phyloP scores from a whole-genome alignment of 2,113 vertebrate genomes.

The Xenopus tropicalis region DNA sequence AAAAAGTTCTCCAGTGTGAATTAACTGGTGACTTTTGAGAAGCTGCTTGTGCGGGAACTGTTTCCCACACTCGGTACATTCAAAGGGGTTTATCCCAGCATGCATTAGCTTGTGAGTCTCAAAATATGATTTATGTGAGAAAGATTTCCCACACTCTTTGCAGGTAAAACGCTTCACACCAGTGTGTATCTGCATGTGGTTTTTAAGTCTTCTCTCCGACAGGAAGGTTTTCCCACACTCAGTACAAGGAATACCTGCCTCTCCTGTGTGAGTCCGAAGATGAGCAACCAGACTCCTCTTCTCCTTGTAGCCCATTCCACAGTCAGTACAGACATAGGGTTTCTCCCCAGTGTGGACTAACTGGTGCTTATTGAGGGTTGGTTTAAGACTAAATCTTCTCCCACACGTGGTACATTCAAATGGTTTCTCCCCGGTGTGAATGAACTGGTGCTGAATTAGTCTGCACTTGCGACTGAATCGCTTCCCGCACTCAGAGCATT shows the following conservation, averaged over 20 bases:
- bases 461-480: slow-evolving; percentile 66
- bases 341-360: slow-evolving; percentile 55
- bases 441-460: slow-evolving; percentile 66
- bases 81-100: slow-evolving; percentile 45
- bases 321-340: slow-evolving; percentile 52
- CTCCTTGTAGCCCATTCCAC: slow-evolving; percentile 60
- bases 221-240: slow-evolving; percentile 49
- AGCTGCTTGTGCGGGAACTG: slow-evolving; percentile 64
- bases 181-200: slow-evolving; percentile 54
- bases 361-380: slow-evolving; percentile 53
- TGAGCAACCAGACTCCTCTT: slow-evolving; percentile 54
- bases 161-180: slow-evolving; percentile 47
- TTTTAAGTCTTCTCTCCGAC: slow-evolving; percentile 42
- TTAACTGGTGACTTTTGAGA: slow-evolving; percentile 71
- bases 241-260: too few species aligned
- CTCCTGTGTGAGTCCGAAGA: too few species aligned
- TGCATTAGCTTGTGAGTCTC: slow-evolving; percentile 58
- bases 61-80: slow-evolving; percentile 70
- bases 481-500: slow-evolving; percentile 56
- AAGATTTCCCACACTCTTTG: slow-evolving; percentile 54
- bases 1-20: slow-evolving; percentile 55
- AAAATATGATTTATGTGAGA: slow-evolving; percentile 55
- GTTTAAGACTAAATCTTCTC: slow-evolving; percentile 54
- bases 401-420: slow-evolving; percentile 56
- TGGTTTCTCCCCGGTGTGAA: slow-evolving; percentile 50